Evolutionary conservation across 37 sponge, comb jelly and placozoan genomes (phyloP).

Genomic region (Aphrocallistes beatrix): DNA sequence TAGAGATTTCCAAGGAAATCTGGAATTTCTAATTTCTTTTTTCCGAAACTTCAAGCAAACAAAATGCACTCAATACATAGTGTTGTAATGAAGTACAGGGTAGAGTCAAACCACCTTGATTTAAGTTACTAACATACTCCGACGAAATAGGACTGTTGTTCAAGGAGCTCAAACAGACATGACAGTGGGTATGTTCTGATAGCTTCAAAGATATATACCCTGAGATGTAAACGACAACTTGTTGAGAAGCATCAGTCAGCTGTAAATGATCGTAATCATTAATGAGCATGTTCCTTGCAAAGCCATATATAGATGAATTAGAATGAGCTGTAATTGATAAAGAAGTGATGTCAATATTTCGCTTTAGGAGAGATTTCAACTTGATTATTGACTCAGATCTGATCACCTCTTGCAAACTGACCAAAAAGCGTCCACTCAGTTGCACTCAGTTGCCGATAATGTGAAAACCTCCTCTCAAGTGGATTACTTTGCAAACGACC

Average conservation of each 20-base stretch:
- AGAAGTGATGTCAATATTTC: background rate
- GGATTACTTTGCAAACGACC: conserved; percentile 11
- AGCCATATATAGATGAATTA: background rate
- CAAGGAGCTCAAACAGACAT: background rate
- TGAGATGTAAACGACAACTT: background rate
- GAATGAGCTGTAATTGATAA: background rate
- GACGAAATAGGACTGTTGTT: background rate
- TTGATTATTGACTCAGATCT: background rate
- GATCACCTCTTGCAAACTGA: background rate
- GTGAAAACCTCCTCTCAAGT: conserved; percentile 1
- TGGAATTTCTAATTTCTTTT: background rate
- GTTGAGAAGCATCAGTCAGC: background rate
- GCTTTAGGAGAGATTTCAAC: conserved; percentile 15
- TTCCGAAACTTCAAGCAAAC: background rate
- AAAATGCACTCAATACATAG: background rate
- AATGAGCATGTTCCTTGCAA: background rate
- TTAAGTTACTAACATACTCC: background rate
- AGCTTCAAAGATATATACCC: background rate
- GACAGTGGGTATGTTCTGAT: background rate
- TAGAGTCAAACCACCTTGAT: background rate
- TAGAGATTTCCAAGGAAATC: background rate
- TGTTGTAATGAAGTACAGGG: background rate
- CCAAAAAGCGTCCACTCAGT: too few species aligned
- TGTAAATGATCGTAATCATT: background rate
- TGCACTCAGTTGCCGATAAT: background rate